Conservation (phyloP, 2,797 vertebrate species). For the Serranus cabrilla region DNA sequence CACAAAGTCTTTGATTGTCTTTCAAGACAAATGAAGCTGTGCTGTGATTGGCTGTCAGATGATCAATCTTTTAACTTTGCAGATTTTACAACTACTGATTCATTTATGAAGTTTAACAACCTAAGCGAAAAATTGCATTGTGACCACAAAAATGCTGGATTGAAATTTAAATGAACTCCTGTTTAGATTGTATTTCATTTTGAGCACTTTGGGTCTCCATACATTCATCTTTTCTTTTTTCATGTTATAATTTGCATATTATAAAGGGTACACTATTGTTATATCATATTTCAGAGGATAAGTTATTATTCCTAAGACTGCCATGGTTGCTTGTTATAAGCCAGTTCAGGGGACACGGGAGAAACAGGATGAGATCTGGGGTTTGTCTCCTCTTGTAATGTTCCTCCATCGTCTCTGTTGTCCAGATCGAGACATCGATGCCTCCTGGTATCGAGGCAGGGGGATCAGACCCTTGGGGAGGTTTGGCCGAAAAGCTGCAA, state of each 20-base stretch:
- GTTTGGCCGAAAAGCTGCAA: constrained; percentile 80
- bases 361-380: background rate
- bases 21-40: no score
- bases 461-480: constrained; percentile 89
- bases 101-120: background rate
- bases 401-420: background rate
- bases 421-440: constrained; percentile 86
- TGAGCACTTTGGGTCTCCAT: background rate
- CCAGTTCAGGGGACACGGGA: background rate
- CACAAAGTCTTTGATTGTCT: no score
- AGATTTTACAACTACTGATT: background rate
- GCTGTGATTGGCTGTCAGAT: background rate
- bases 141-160: background rate
- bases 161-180: background rate
- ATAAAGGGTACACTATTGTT: background rate
- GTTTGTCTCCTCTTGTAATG: background rate
- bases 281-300: no score
- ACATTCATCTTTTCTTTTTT: background rate
- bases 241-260: no score
- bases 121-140: background rate
- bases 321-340: background rate
- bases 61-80: background rate
- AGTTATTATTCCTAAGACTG: background rate
- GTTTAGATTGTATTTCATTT: background rate
- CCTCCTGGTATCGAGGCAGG: constrained; percentile 88